These are phyloP conservation scores for Galagoides demidoff DNA, from an alignment of 2,797 vertebrate species.

Conservation along the genomic window DNA sequence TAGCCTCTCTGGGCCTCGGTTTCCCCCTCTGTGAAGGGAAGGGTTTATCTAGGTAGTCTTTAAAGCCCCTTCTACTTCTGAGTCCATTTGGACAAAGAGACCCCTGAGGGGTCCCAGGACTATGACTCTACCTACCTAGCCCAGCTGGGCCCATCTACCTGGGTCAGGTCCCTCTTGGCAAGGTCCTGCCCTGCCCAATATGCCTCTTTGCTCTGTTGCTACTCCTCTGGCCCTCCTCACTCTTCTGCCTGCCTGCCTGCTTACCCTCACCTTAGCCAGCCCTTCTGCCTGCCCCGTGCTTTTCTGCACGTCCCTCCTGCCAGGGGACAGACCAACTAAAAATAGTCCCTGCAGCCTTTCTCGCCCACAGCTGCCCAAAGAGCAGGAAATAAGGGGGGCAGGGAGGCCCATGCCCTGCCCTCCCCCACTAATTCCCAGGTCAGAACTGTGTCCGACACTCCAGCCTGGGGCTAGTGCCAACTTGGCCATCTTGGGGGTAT, in stretches of 20 bases:
- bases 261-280: slow-evolving; percentile 76
- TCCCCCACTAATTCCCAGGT: slow-evolving; percentile 57
- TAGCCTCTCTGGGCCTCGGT: not conserved
- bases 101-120: not conserved
- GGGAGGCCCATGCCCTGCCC: slow-evolving; percentile 69
- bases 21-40: not conserved
- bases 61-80: not conserved
- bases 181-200: not conserved
- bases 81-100: not conserved
- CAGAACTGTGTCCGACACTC: slow-evolving; percentile 61
- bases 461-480: slow-evolving; percentile 70
- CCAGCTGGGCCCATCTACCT: not conserved
- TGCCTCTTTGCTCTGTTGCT: not conserved
- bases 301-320: slow-evolving; percentile 90
- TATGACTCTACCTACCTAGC: not conserved
- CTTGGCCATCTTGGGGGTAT: slow-evolving; percentile 74
- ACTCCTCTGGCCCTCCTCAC: not conserved
- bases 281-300: slow-evolving; percentile 87
- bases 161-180: not conserved
- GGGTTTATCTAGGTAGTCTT: not conserved
- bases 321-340: slow-evolving; percentile 90
- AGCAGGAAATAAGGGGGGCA: slow-evolving; percentile 78
- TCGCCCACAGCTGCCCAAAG: slow-evolving; percentile 82
- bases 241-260: slow-evolving; percentile 3
- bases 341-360: slow-evolving; percentile 83